Evolutionary conservation across 30 jellyfish, hydroid and myxozoan genomes (phyloP).

Genomic region (Hydractinia echinata): DNA sequence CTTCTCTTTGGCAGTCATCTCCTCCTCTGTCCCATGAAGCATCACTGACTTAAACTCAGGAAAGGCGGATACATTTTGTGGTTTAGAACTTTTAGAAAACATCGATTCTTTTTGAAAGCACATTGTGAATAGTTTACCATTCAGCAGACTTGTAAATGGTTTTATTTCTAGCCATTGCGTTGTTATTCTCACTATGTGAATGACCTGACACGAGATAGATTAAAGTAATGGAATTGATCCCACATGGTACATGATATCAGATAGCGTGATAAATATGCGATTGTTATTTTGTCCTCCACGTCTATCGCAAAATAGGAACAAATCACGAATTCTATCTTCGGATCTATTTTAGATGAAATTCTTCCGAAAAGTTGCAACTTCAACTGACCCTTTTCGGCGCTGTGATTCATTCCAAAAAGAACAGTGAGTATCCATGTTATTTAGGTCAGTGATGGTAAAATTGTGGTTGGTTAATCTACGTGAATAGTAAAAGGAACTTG

Average conservation of each 20-base stretch:
- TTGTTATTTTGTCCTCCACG: conserved; percentile 11
- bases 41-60: background rate
- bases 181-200: background rate
- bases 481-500: conserved; percentile 8
- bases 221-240: too few species aligned
- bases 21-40: background rate
- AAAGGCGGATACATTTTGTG: background rate
- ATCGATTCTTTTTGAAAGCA: too few species aligned
- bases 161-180: background rate
- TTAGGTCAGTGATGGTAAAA: background rate
- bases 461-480: background rate
- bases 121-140: too few species aligned
- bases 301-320: background rate
- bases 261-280: background rate
- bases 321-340: background rate
- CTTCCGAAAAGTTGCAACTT: background rate
- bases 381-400: background rate
- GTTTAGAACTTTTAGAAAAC: background rate
- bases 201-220: background rate
- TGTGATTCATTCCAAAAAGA: background rate
- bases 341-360: background rate
- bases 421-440: background rate
- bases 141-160: background rate
- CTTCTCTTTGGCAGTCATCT: background rate
- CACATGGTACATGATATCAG: background rate